Percentiles rank a stretch among this genome's conserved stretches.
These are phyloP conservation scores for Sinella curviseta DNA, from an alignment of 1,140 invertebrate genomes.

Conservation along the genomic window DNA sequence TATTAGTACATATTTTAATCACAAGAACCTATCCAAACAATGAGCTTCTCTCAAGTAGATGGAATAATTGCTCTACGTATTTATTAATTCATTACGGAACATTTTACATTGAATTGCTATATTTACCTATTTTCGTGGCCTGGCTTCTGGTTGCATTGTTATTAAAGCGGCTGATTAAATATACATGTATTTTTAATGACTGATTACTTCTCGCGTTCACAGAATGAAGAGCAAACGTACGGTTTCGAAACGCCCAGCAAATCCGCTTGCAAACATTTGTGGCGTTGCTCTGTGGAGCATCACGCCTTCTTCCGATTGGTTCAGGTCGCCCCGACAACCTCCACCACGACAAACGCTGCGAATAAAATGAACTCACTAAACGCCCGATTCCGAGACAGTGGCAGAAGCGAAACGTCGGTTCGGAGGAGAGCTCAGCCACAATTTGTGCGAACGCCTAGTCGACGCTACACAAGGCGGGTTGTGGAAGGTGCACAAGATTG, in stretches of 20 bases:
- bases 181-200: too few relatives aligned
- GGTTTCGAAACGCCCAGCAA: conserved; percentile 86
- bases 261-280: conserved; percentile 92
- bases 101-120: too few relatives aligned
- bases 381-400: conserved; percentile 65
- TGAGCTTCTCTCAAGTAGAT: too few relatives aligned
- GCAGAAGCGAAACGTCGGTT: conserved; percentile 31
- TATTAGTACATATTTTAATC: too few relatives aligned
- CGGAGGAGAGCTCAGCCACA: conserved; percentile 65
- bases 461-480: conserved; percentile 68
- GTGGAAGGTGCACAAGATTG: conserved; percentile 65
- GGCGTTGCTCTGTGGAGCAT: conserved; percentile 97
- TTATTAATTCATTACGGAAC: too few relatives aligned
- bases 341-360: conserved; percentile 56
- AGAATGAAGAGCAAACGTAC: conserved; percentile 93
- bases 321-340: conserved; percentile 68
- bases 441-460: conserved; percentile 85
- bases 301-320: conserved; percentile 77
- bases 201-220: conserved; percentile 47
- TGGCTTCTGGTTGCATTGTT: too few relatives aligned
- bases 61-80: too few relatives aligned
- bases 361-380: conserved; percentile 73
- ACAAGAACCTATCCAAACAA: too few relatives aligned
- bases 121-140: too few relatives aligned
- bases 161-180: too few relatives aligned